Evolutionary conservation across 1,140 invertebrate species (phyloP).

Genomic region (Sitodiplosis mosellana): DNA sequence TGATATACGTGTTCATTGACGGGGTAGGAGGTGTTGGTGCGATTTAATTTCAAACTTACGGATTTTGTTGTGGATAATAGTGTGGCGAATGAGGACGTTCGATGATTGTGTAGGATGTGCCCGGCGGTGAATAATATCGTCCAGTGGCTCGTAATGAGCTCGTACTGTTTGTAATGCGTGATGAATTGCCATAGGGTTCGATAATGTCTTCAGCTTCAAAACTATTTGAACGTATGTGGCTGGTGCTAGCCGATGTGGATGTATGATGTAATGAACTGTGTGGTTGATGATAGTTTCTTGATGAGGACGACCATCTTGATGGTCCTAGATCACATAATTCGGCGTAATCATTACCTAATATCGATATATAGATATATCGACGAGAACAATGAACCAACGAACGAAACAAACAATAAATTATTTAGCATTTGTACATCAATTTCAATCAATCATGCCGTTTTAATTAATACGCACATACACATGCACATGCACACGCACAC

Average conservation of each 20-base stretch:
- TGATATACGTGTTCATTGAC: too few species aligned
- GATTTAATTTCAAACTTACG: too few species aligned
- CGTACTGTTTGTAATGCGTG: slow-evolving; percentile 14
- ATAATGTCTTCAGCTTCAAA: slow-evolving; percentile 21
- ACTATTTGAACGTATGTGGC: slow-evolving; percentile 20
- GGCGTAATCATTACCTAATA: slow-evolving; percentile 26
- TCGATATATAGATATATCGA: too few species aligned
- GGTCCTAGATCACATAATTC: slow-evolving; percentile 27
- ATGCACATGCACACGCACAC: too few species aligned
- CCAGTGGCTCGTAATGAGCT: slow-evolving; percentile 29
- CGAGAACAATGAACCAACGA: too few species aligned
- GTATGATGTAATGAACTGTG: slow-evolving; percentile 6
- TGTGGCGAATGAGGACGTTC: slow-evolving; percentile 58
- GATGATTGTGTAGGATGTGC: slow-evolving; percentile 69
- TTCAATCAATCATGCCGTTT: too few species aligned
- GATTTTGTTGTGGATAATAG: slow-evolving; percentile 19
- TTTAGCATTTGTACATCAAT: too few species aligned
- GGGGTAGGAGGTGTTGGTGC: too few species aligned
- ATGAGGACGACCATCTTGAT: slow-evolving; percentile 19
- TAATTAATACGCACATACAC: too few species aligned
- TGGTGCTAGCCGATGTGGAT: slow-evolving; percentile 4
- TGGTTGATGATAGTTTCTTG: slow-evolving; percentile 21
- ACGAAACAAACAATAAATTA: too few species aligned
- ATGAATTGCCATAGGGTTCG: neutral
- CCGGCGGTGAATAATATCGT: slow-evolving; percentile 45